phyloP scores from a whole-genome alignment of 2,888 invertebrate species.

The Lasioglossum lativentre region DNA sequence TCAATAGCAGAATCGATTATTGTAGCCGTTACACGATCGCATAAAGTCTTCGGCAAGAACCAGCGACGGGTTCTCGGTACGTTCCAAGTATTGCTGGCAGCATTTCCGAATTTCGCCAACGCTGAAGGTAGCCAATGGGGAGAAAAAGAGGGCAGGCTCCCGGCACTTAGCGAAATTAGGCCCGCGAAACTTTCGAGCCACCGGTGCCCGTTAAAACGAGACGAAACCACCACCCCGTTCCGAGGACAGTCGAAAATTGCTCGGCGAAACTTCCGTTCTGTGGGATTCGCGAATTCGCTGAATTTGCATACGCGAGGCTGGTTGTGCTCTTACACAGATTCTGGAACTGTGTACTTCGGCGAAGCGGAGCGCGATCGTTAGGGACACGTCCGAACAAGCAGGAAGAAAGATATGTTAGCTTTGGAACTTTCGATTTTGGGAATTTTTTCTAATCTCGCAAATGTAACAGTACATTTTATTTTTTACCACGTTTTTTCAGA shows the following conservation, averaged over 20 bases:
- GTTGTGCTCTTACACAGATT: background rate
- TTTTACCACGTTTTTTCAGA: too few relatives aligned
- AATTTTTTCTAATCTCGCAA: too few relatives aligned
- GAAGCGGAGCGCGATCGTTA: too few relatives aligned
- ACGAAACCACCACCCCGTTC: conserved; percentile 5
- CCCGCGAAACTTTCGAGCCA: conserved; percentile 53
- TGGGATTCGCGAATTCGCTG: background rate
- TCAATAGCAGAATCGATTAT: too few relatives aligned
- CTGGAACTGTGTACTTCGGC: background rate
- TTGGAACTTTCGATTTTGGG: too few relatives aligned
- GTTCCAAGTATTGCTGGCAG: background rate
- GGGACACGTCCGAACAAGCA: too few relatives aligned
- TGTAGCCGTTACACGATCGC: too few relatives aligned
- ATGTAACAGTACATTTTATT: too few relatives aligned
- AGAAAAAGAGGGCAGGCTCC: conserved; percentile 40
- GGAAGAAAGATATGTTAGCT: too few relatives aligned
- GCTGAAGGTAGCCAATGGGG: background rate
- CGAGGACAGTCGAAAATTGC: conserved; percentile 11
- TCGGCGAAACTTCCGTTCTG: conserved; percentile 1
- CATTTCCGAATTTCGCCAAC: background rate
- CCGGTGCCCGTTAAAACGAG: conserved; percentile 43
- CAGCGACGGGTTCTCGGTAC: too few relatives aligned
- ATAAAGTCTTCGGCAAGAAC: too few relatives aligned
- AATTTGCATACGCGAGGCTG: background rate
- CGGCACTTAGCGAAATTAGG: conserved; percentile 66